Evolutionary conservation across 2,888 invertebrate species (phyloP), one percentile per base, ranked within the genome.

Genomic region (Brenthis daphne): DNA sequence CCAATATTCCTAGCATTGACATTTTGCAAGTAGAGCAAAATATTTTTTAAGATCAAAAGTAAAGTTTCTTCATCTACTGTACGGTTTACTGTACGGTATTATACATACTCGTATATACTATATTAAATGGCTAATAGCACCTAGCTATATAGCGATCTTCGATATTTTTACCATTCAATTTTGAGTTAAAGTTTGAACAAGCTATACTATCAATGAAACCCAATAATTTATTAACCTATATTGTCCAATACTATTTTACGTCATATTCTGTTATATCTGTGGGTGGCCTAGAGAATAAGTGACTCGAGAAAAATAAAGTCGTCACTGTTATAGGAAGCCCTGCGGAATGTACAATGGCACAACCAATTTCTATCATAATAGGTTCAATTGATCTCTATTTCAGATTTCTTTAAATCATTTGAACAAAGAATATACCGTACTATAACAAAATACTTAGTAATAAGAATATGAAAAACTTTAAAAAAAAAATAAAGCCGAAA

Each of bases 231-330:
- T 85, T 84, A 82, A 82, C 81, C 79, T 79, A 79, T 74, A 78
- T 78, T 80, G 80, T 73, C 85, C 84, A 86, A 85, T 84, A 77
- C 78, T 74, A 80, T 81, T 81, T 75, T 78, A 74, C 73, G 74
- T 76, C 75, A 74, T 76, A 75, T 77, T 72, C 81, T 78, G 84
- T 86, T 86, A 85, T 47, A 60, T 85, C 86, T 83, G 85, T 83
- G 90, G 90, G 91, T 90, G 90, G 89, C 82, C 88, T 75, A 74
- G 74, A 76, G 77, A 76, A 65, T 50, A 56, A 77, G 78, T 78
- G 75, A 75, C 74, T 72, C 73, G 74, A 77, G 75, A 78, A 75
- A 84, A 85, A 88, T 87, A 81, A 83, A 85, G 84, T 86, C 83
- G 81, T 87, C 85, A 86, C 80, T 80, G 82, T 80, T 86, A 83